These are phyloP conservation scores for Tachysurus fulvidraco DNA, from an alignment of 2,113 vertebrate genomes.

Conservation along the genomic window DNA sequence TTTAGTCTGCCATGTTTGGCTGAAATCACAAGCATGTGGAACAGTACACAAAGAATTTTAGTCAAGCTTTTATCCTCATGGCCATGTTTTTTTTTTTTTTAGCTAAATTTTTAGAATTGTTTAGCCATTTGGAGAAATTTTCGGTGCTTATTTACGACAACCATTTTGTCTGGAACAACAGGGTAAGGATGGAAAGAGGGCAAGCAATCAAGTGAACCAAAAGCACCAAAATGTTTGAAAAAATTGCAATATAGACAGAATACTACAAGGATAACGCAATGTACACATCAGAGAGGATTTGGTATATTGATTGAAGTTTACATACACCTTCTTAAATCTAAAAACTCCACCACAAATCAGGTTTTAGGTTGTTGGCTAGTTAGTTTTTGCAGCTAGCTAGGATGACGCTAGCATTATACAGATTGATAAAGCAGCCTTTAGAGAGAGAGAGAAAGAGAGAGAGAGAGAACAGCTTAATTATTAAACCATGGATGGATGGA, in stretches of 20 bases:
- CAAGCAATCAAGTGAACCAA: neutral
- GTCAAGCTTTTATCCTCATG: neutral
- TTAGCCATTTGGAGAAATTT: neutral
- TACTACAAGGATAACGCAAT: neutral
- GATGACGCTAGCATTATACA: neutral
- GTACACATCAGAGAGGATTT: neutral
- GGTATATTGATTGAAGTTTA: neutral
- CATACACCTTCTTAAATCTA: neutral
- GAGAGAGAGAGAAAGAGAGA: no score
- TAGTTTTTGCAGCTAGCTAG: neutral
- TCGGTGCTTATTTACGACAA: neutral
- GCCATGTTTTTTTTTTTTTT: neutral
- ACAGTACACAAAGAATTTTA: slow-evolving; percentile 36
- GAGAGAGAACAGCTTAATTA: no score
- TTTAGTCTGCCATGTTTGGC: slow-evolving; percentile 43
- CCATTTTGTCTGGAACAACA: neutral
- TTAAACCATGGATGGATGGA: no score
- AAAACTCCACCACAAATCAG: neutral
- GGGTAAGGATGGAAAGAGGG: neutral
- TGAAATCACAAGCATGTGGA: slow-evolving; percentile 51
- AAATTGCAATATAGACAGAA: neutral
- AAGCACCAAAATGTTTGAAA: neutral
- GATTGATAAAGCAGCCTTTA: neutral
- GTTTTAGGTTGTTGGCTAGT: neutral
- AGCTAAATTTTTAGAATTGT: neutral